Evolutionary conservation across 2,888 invertebrate species (phyloP).

Genomic region (Sarcophaga subvicina): DNA sequence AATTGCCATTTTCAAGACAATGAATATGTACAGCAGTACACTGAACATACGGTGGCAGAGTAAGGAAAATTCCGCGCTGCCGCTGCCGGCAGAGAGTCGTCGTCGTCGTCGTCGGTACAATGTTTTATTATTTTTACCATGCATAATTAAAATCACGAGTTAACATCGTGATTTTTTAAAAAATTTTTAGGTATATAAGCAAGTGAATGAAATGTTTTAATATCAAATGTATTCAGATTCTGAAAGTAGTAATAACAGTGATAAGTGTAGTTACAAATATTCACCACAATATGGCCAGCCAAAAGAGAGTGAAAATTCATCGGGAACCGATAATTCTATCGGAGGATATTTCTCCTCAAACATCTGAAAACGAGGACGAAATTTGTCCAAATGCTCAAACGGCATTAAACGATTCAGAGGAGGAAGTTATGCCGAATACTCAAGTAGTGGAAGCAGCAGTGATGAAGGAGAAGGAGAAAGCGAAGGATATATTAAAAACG

Average conservation of each 20-base stretch:
- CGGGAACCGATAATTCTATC: neutral
- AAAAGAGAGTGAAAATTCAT: neutral
- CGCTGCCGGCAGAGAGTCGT: neutral
- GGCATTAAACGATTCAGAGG: neutral
- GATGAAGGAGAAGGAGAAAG: neutral
- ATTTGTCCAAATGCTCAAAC: neutral
- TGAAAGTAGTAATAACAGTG: neutral
- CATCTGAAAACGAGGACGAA: neutral
- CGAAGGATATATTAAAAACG: neutral
- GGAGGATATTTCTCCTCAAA: neutral
- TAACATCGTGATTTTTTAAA: neutral
- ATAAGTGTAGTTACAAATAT: neutral
- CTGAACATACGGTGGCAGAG: too few relatives aligned
- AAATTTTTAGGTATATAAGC: neutral
- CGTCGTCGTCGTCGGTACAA: conserved; percentile 12
- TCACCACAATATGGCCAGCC: neutral
- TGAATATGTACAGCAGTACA: too few relatives aligned
- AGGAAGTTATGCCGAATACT: neutral
- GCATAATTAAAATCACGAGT: neutral
- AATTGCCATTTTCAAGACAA: too few relatives aligned
- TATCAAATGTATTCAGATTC: neutral
- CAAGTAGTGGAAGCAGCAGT: neutral
- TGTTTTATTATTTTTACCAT: conserved; percentile 7
- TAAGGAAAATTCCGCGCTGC: conserved; percentile 2
- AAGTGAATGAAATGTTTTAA: neutral